Percentiles rank a stretch among this genome's conserved stretches.
Conservation (phyloP, 2,888 invertebrate species). For the Caenorhabditis auriculariae region DNA sequence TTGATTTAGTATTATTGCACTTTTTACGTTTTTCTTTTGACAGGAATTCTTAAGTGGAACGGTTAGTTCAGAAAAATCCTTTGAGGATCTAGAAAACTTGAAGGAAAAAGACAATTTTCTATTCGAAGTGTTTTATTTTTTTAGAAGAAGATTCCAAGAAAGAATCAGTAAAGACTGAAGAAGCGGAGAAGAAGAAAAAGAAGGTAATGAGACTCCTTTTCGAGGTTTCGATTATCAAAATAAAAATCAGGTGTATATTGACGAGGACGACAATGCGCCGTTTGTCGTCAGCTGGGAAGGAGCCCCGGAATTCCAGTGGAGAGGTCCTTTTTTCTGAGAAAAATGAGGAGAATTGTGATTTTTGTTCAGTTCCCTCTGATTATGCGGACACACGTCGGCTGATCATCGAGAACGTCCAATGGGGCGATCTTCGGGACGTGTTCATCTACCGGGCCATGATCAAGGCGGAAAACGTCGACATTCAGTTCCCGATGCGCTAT, state of each 20-base stretch:
- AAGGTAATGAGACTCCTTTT: background rate
- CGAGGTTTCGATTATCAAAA: background rate
- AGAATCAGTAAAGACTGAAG: slow-evolving; percentile 1
- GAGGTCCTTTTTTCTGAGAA: slow-evolving; percentile 21
- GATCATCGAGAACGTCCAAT: slow-evolving; percentile 33
- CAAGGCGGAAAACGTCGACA: slow-evolving; percentile 22
- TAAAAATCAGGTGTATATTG: slow-evolving; percentile 20
- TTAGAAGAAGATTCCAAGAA: background rate
- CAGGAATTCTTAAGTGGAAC: too few relatives aligned
- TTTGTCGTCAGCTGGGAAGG: slow-evolving; percentile 43
- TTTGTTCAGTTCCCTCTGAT: slow-evolving; percentile 9
- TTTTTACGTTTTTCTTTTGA: too few relatives aligned
- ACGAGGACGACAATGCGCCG: slow-evolving; percentile 32
- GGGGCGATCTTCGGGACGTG: slow-evolving; percentile 32
- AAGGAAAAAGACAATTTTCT: too few relatives aligned
- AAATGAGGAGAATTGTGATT: background rate
- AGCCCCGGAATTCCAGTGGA: slow-evolving; percentile 49
- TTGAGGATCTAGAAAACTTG: too few relatives aligned
- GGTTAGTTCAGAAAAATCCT: too few relatives aligned
- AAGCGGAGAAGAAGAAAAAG: slow-evolving; percentile 2
- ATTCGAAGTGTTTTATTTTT: background rate
- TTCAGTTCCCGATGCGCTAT: slow-evolving; percentile 27
- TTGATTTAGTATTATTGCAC: too few relatives aligned
- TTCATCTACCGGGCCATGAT: slow-evolving; percentile 39
- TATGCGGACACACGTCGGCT: slow-evolving; percentile 11